Base-by-base conservation (phyloP, 1,140 invertebrate species). In the Charaxes varanes region DNA sequence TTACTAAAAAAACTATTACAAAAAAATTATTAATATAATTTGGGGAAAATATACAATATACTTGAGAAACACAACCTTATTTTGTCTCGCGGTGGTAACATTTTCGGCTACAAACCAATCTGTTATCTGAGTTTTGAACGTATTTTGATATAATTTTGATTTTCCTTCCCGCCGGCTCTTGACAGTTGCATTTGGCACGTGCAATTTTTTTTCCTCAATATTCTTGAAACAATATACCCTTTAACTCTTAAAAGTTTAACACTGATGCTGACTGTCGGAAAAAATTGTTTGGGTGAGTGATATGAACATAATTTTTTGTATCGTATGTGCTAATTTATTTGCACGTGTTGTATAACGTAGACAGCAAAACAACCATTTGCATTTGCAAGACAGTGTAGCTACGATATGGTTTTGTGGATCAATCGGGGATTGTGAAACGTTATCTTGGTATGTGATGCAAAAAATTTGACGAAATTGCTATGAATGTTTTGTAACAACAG, bases 161-260 rank as follows among this genome's bases (percentile, higher is more conserved):
- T 70, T 74, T 69, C 61, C 63, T 80, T 80, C 78, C 73, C 71
- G 73, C 78, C 76, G 71, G 66, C 64, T 58, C 47, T 68, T 78
- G 69, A 74, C 67, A 73, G 74, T 79, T 80, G 69, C 54, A 62
- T 76, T 82, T 77, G 66, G 79, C 79, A 80, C 79, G 79, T 83
- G 79, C 72, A 70, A 71, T 77, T 80, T 72, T 34, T 69, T 71
- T 70, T n/a, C n/a, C 48, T 47, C 33, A 32, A 38, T 60, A 67
- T 65, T 53, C 15, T 35, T 57, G 50, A 67, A 57, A 63, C 48
- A 68, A 54, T 40, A 40, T 30, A 53, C 48, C 44, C 19, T 46
- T 60, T 49, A 45, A 48, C 31, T 32, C 42, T 35, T 35, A 44
- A 64, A 45, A 66, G 57, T 59, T 62, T 40, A 53, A 54, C 57